Base-by-base conservation (phyloP, 2,888 invertebrate genomes). In the Caenorhabditis sp. region DNA sequence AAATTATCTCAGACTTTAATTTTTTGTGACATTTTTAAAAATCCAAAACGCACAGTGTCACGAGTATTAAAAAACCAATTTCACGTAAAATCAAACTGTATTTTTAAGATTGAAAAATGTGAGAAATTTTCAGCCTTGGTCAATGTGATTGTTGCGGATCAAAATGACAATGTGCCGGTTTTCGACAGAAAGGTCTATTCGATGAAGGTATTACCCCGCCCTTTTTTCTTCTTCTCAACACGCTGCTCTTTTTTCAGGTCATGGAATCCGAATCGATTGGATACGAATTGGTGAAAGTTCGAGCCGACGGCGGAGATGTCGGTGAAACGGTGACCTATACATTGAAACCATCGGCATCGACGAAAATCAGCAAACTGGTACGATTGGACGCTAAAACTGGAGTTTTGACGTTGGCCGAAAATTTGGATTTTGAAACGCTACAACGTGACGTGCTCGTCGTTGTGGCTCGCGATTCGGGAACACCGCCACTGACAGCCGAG, bases 381-480 rank as follows among this genome's bases (percentile, higher is more conserved):
- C 36, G 62, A 17, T 53, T 81, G 37, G 66, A 79, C 43, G 1
- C 59, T 6, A 27, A 50, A 12, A 72, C 68, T 23, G 77, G 81
- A 61, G 59, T 66, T 12, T 63, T 79, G 50, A 67, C 61, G 50
- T 57, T 82, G 36, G 62, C 70, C 2, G 24, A 74, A 43, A 58
- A 57, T 1, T 60, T 81, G 10, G 85, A 90, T 95, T 78, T 94
- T 94, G 89, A 92, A 50, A 93, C 86, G 94, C 91, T 91, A 79
- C 89, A 92, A 8, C 92, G 92, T 85, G 93, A 93, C 88, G 92
- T 92, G 81, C 91, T 95, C 78, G 91, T 92, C 88, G 91, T 95
- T 67, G 90, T 92, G 24, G 95, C 93, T 0, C 90, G 91, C 14
- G 95, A 95, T 89, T 92, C 92, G 85, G 94, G 93, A 36, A 90